Evolutionary conservation across 2,888 invertebrate genomes (phyloP).

Genomic region (Drosophila mettleri): DNA sequence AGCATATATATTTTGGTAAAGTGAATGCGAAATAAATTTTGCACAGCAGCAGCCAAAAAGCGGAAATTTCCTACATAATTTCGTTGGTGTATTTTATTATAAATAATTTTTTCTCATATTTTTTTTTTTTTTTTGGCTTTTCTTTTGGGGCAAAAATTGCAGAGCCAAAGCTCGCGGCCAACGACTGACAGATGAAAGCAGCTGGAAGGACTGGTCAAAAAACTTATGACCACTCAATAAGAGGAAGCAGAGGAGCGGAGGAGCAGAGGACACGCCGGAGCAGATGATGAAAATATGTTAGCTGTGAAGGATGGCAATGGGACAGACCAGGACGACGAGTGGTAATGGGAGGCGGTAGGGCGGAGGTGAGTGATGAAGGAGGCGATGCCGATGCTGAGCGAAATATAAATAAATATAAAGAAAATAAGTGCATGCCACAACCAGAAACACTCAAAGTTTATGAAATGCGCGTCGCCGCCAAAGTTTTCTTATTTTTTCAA

Average conservation of each 20-base stretch:
- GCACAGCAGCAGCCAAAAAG: constrained; percentile 47
- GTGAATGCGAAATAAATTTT: constrained; percentile 62
- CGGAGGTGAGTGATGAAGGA: too few relatives aligned
- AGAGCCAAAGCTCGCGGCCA: constrained; percentile 21
- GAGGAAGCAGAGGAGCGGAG: constrained; percentile 31
- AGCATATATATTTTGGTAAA: constrained; percentile 45
- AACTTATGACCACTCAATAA: constrained; percentile 75
- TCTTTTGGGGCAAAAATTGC: constrained; percentile 37
- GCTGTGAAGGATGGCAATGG: constrained; percentile 37
- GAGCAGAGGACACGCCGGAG: constrained; percentile 8
- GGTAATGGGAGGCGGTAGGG: too few relatives aligned
- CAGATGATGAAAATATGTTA: constrained; percentile 52
- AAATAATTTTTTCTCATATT: constrained; percentile 57
- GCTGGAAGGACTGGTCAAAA: constrained; percentile 45
- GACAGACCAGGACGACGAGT: constrained; percentile 17
- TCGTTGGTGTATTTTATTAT: constrained; percentile 74
- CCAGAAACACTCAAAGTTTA: constrained; percentile 80
- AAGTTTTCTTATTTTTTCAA: constrained; percentile 56
- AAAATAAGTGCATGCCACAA: constrained; percentile 78
- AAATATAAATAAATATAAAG: constrained; percentile 76
- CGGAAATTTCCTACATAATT: constrained; percentile 73
- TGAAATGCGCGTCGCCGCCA: constrained; percentile 78
- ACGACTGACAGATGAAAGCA: constrained; percentile 47
- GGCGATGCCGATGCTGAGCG: constrained; percentile 50
- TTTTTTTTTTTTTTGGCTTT: constrained; percentile 3